phyloP scores from a whole-genome alignment of 2,888 invertebrate genomes.

The Andricus curvator region DNA sequence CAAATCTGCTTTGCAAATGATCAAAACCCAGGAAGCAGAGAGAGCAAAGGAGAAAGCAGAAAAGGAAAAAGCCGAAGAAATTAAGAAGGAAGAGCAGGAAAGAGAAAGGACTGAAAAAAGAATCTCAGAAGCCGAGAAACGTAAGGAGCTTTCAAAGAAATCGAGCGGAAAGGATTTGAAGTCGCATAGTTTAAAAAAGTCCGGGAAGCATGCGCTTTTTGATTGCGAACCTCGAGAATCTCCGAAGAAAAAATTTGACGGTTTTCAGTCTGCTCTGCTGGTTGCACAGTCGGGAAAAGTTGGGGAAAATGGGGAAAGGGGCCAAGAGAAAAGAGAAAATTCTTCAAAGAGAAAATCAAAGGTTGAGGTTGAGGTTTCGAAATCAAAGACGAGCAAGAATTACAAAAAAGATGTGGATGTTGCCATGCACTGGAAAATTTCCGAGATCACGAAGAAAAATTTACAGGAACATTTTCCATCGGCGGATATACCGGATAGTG shows the following conservation, averaged over 20 bases:
- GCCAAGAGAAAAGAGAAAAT: background rate
- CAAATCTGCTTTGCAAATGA: slow-evolving; percentile 20
- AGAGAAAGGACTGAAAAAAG: background rate
- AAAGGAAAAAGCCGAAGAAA: background rate
- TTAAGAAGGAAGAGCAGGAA: background rate
- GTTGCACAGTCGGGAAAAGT: slow-evolving; percentile 14
- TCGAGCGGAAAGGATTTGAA: slow-evolving; percentile 41
- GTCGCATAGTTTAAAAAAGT: slow-evolving; percentile 42
- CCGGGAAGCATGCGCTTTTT: slow-evolving; percentile 50
- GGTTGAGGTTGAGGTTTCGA: slow-evolving; percentile 51
- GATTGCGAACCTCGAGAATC: slow-evolving; percentile 52
- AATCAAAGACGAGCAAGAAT: slow-evolving; percentile 52
- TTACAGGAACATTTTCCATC: slow-evolving; percentile 69
- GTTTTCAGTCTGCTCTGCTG: slow-evolving; percentile 54
- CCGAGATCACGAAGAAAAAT: slow-evolving; percentile 64
- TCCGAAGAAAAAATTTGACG: slow-evolving; percentile 4
- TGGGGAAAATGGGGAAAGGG: background rate
- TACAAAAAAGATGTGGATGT: slow-evolving; percentile 41
- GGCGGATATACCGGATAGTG: slow-evolving; percentile 67
- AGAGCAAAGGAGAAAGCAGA: background rate
- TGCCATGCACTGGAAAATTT: slow-evolving; percentile 51
- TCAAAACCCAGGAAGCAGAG: slow-evolving; percentile 25
- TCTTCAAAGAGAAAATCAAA: background rate
- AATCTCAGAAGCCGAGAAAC: slow-evolving; percentile 4
- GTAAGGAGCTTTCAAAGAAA: background rate